Evolutionary conservation across 2,113 vertebrate genomes (phyloP), one percentile per base, ranked within the genome.

Genomic region (Chiloscyllium plagiosum): DNA sequence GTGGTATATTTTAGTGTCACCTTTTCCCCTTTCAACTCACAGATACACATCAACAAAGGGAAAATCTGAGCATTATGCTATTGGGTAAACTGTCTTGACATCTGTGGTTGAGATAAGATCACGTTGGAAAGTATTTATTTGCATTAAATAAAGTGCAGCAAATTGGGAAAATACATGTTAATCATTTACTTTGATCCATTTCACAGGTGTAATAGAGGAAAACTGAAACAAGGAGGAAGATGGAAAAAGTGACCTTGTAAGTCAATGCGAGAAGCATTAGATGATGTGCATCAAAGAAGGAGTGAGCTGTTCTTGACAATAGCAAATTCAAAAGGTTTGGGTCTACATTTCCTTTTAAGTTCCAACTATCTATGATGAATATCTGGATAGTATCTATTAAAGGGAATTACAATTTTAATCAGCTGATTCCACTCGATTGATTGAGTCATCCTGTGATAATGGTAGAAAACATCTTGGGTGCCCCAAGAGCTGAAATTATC

Each of bases 351-450:
- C 87, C 26, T 90, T 90, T 90, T 12, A 24, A 29, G 33, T 33
- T 90, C 33, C 3, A 92, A 37, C 65, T 92, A n/a, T 6, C 33
- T 92, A 24, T 61, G 29, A 65, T 61, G 56, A 61, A 26, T 92
- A 15, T 20, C 17, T 83, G 17, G 13, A 83, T 42, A 83, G 37
- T 80, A 83, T 33, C n/a, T n/a, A 92, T 92, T 65, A 92, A 65
- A 92, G 15, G 87, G 19, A 92, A 65, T 92, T 92, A 15, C 33
- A 90, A 90, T 90, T 90, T 92, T 17, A 92, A n/a, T 65, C 29
- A 65, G 13, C 37, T 47, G 17, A 26, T 92, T n/a, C 65, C 26
- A 29, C 50, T 29, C 8, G 0, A 29, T 50, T 24, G 47, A 89
- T 8, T 19, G 56, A 33, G 15, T 90, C 52, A 92, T 19, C 15